Evolutionary conservation across 2,797 vertebrate species (phyloP).

Genomic region (Enteromius unitaeniatus): DNA sequence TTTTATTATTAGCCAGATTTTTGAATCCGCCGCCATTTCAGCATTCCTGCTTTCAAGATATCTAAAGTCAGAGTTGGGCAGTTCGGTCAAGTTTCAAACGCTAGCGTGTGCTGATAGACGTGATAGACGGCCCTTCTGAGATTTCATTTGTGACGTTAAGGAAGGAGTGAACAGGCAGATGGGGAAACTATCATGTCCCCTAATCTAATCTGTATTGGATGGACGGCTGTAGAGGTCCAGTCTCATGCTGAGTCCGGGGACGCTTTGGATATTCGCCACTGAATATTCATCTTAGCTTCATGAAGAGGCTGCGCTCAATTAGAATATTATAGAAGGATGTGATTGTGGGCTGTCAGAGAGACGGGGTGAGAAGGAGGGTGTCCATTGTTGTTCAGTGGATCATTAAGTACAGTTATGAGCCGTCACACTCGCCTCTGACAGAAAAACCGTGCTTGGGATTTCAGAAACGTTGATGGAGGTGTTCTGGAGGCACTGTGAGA

Average conservation of each 20-base stretch:
- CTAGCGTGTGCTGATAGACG: slow-evolving; percentile 9
- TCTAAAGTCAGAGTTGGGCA: neutral
- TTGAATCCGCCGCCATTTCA: neutral
- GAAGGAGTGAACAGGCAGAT: slow-evolving; percentile 44
- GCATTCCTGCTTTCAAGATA: neutral
- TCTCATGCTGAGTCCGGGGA: slow-evolving; percentile 28
- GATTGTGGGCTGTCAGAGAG: slow-evolving; percentile 34
- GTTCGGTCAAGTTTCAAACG: neutral
- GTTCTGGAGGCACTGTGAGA: slow-evolving; percentile 5
- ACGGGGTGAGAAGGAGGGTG: slow-evolving; percentile 36
- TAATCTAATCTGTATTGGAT: slow-evolving; percentile 55
- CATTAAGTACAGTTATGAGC: slow-evolving; percentile 51
- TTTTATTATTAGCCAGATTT: too few species aligned
- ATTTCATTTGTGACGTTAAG: slow-evolving; percentile 16
- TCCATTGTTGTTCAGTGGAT: slow-evolving; percentile 46
- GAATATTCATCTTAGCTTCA: slow-evolving; percentile 59
- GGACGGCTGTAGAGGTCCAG: slow-evolving; percentile 30
- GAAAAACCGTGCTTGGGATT: neutral
- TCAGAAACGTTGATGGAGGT: neutral
- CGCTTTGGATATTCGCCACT: slow-evolving; percentile 43
- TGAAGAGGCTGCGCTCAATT: slow-evolving; percentile 56
- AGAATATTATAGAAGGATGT: slow-evolving; percentile 37
- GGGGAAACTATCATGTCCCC: slow-evolving; percentile 39
- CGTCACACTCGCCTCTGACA: slow-evolving; percentile 34
- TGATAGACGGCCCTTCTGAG: neutral